Conservation (phyloP, 2,797 vertebrate species). For the Peromyscus aztecus region DNA sequence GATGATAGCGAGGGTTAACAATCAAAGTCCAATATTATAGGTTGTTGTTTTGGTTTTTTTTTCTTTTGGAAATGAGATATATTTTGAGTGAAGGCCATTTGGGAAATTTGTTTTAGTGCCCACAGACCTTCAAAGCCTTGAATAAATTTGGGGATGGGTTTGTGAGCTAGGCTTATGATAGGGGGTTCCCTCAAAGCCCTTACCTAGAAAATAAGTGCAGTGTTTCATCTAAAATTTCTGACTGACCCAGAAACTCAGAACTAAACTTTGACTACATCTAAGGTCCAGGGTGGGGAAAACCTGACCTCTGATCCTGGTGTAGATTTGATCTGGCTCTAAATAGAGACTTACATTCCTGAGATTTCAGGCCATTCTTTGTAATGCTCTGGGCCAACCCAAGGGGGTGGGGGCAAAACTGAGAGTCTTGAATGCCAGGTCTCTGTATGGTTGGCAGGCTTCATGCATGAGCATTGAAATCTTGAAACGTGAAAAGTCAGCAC, state of each 20-base stretch:
- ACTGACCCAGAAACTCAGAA: not conserved
- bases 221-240: not conserved
- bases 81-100: slow-evolving; percentile 5
- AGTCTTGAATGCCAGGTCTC: not conserved
- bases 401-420: not conserved
- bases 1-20: not conserved
- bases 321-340: not conserved
- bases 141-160: not conserved
- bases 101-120: not conserved
- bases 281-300: not conserved
- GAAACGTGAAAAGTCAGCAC: not conserved
- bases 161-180: not conserved
- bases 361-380: not conserved
- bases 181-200: not conserved
- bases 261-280: not conserved
- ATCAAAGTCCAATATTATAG: not conserved
- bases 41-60: not conserved
- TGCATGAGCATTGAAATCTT: not conserved
- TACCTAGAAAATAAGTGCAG: not conserved
- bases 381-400: not conserved
- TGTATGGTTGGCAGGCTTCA: not conserved
- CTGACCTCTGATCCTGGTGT: not conserved
- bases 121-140: not conserved
- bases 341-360: not conserved
- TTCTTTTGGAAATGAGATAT: not conserved